Evolutionary conservation across 2,797 vertebrate species (phyloP).

Genomic region (Malurus leucopterus): DNA sequence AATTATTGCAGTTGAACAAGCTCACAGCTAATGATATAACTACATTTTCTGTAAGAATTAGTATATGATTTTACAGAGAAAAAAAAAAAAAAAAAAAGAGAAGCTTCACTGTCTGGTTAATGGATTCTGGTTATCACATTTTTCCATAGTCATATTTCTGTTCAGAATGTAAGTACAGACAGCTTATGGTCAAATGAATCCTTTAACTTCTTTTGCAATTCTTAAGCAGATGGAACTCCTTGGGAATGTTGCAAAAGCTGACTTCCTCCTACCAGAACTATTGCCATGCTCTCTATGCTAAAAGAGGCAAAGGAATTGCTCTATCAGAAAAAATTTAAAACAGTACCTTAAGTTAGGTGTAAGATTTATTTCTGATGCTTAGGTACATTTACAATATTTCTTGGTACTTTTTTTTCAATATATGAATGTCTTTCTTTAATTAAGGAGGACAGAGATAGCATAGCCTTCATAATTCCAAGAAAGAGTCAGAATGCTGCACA

Average conservation of each 20-base stretch:
- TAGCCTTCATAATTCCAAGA: not conserved
- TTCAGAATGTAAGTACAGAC: not conserved
- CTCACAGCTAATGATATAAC: not conserved
- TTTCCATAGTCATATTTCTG: not conserved
- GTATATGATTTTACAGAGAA: not conserved
- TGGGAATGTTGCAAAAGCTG: accelerated
- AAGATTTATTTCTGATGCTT: not conserved
- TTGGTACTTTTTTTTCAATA: not conserved
- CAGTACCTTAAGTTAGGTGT: not conserved
- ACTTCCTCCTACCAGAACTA: not conserved
- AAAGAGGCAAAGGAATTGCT: not conserved
- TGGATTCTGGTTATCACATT: not conserved
- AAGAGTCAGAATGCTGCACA: not conserved
- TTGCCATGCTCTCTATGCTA: not conserved
- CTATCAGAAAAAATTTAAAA: not conserved
- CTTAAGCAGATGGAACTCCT: not conserved
- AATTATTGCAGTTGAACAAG: not conserved
- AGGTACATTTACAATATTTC: not conserved
- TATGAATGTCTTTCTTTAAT: not conserved
- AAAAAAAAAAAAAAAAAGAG: not conserved
- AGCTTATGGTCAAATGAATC: not conserved
- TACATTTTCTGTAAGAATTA: not conserved
- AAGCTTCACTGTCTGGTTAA: not conserved
- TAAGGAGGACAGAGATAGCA: not conserved
- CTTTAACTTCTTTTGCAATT: not conserved